A percentile compares a stretch with the other conserved stretches of the same genome.
Conservation (phyloP, 2,113 vertebrate species). For the Puntigrus tetrazona region DNA sequence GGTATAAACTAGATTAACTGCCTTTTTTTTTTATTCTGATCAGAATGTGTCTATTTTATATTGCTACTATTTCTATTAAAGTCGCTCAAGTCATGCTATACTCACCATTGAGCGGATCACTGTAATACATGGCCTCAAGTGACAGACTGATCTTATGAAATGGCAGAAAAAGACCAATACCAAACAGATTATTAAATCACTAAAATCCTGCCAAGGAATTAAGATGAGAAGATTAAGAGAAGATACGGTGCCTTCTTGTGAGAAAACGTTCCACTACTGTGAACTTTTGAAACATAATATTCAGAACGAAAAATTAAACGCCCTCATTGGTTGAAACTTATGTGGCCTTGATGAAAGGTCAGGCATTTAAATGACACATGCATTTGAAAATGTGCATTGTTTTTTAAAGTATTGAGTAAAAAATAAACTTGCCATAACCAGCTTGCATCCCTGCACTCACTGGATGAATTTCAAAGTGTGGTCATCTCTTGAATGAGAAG, state of each 20-base stretch:
- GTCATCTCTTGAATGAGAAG: not conserved
- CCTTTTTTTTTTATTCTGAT: not conserved
- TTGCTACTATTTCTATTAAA: not conserved
- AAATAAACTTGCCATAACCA: too few relatives aligned
- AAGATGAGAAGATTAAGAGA: not conserved
- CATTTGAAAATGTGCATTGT: too few relatives aligned
- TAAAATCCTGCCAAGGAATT: not conserved
- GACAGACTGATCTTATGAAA: too few relatives aligned
- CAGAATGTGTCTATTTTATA: not conserved
- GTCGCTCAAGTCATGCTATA: not conserved
- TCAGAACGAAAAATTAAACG: not conserved
- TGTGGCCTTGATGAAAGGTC: not conserved
- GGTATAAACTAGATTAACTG: not conserved
- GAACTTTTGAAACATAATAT: not conserved
- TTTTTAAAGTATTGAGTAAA: too few relatives aligned
- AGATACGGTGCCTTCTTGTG: not conserved
- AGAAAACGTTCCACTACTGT: not conserved
- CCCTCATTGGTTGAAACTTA: not conserved
- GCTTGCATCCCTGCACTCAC: not conserved
- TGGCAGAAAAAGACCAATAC: too few relatives aligned
- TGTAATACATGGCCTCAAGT: too few relatives aligned
- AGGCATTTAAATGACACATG: not conserved
- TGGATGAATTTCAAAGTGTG: conserved; percentile 3
- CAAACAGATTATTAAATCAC: too few relatives aligned
- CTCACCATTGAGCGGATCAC: not conserved